Evolutionary conservation across 1,140 invertebrate genomes (phyloP), one percentile per base, ranked within the genome.

Genomic region (Drosophila ohnishii): DNA sequence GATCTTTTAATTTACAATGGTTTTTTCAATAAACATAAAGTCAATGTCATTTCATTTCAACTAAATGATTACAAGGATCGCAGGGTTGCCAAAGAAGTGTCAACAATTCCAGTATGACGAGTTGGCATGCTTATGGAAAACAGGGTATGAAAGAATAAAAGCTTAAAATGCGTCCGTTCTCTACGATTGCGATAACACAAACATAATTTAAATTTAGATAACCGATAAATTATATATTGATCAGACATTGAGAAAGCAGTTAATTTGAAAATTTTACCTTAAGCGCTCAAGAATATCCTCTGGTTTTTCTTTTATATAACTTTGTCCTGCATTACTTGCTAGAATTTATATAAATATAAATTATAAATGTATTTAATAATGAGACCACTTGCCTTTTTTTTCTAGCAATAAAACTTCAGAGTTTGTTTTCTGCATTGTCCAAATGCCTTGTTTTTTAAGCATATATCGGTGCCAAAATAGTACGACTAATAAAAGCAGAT

Each of bases 401-500:
- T 61, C 63, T 2, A 55, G 8, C 11, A 53, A 11, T 19, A 79
- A 40, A 3, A 42, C 19, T 28, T 78, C 61, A 3, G 37, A 39
- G 35, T 45, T 67, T 0, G 75, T 55, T 19, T 47, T 42, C 39
- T 78, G 83, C 39, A 64, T 64, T 7, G 78, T 80, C 83, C 83
- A 87, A 45, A 87, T 87, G 14, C 83, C 83, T 32, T 87, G 84
- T 9, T 87, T 87, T 32, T 84, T 88, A 2, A 84, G 47, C 80
- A 88, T 93, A 90, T 94, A 98, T 94, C 98, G 95, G 91, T 99
- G 99, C 90, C 99, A 97, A 91, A 99, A 99, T 19, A 99, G 94
- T 25, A 98, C 95, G 13, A 99, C 93, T 0, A 99, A 93, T 10
- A 99, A 92, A 28, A 97, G 91, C 9, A 99, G 93, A 92, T 99